Percentiles rank a stretch among this genome's conserved stretches.
Evolutionary conservation across 2,113 vertebrate genomes (phyloP).

Genomic region (Periophthalmus modestus): DNA sequence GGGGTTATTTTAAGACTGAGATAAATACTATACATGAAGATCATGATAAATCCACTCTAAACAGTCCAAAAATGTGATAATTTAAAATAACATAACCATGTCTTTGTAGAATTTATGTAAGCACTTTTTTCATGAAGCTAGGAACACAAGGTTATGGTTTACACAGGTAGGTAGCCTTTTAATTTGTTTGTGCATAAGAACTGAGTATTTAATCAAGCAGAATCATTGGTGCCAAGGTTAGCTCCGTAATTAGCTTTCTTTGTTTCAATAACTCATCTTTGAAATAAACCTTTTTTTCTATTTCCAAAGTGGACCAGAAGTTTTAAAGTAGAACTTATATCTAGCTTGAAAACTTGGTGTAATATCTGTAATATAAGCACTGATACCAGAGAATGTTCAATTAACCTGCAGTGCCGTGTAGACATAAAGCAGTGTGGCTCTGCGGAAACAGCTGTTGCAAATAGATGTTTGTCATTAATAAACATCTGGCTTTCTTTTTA

Average conservation of each 20-base stretch:
- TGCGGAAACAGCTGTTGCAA: background rate
- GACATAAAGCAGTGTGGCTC: background rate
- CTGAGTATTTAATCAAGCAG: slow-evolving; percentile 1
- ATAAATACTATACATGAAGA: slow-evolving; percentile 11
- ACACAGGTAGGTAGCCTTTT: background rate
- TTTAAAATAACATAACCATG: background rate
- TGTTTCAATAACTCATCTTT: slow-evolving; percentile 12
- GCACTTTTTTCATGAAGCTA: background rate
- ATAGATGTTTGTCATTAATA: background rate
- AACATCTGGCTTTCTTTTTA: background rate
- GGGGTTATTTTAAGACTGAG: slow-evolving; percentile 42
- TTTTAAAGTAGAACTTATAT: background rate
- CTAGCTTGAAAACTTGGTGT: background rate
- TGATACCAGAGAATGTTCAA: background rate
- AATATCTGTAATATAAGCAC: background rate
- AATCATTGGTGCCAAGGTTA: slow-evolving; percentile 5
- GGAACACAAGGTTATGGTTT: slow-evolving; percentile 1
- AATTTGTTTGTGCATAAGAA: slow-evolving; percentile 7
- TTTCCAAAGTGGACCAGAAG: background rate
- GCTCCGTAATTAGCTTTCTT: background rate
- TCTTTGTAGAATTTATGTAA: background rate
- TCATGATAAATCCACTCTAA: slow-evolving; percentile 12
- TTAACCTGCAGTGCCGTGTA: background rate
- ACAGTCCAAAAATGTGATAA: slow-evolving; percentile 5
- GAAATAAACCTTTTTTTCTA: background rate